These are phyloP conservation scores for Sipha maydis DNA, from an alignment of 2,888 invertebrate genomes.

Conservation along the genomic window DNA sequence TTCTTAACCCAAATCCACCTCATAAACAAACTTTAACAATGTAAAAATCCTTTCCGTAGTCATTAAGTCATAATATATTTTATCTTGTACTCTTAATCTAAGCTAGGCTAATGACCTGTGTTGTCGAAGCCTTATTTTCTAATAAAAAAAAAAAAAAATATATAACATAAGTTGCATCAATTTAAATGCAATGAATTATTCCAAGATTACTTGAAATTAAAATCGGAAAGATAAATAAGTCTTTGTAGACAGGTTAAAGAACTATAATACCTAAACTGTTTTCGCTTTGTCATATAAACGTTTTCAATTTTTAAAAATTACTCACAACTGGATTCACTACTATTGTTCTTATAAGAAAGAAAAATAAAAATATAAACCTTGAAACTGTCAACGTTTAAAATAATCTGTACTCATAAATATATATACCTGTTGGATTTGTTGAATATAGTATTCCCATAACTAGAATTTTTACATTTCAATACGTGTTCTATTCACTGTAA, in stretches of 20 bases:
- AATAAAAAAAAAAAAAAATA: too few relatives aligned
- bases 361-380: constrained; percentile 14
- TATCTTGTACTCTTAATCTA: too few relatives aligned
- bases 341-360: constrained; percentile 30
- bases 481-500: constrained; percentile 4
- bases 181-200: not conserved
- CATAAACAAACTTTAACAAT: too few relatives aligned
- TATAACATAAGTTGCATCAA: not conserved
- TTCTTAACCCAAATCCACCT: too few relatives aligned
- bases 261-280: not conserved
- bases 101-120: too few relatives aligned
- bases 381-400: constrained; percentile 22
- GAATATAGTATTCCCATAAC: not conserved
- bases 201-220: not conserved
- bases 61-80: too few relatives aligned
- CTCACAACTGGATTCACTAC: constrained; percentile 12
- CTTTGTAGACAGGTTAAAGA: not conserved
- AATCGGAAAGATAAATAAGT: not conserved
- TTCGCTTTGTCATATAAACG: not conserved
- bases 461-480: not conserved
- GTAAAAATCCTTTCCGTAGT: too few relatives aligned
- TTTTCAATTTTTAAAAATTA: constrained; percentile 14
- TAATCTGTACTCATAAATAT: not conserved
- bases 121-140: too few relatives aligned
- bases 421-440: not conserved